Evolutionary conservation across 2,888 invertebrate genomes (phyloP), one percentile per base, ranked within the genome.

Genomic region (Crossocerus cetratus): DNA sequence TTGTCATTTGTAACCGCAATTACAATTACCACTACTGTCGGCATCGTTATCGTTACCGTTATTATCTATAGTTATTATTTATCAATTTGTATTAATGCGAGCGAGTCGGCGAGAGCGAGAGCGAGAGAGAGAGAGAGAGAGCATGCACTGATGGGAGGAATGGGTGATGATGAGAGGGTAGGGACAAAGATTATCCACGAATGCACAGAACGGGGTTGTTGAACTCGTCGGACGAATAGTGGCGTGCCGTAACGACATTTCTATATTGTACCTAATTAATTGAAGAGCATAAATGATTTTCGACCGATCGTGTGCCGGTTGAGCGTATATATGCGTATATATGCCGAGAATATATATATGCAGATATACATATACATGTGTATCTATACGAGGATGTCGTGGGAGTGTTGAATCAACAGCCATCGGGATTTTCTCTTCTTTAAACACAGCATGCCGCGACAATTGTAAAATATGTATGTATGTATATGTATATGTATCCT

Each of bases 201-300:
- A 45, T 58, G 72, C 59, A 65, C 66, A 44, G 58, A 20, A 45
- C 11, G 13, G 58, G 22, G 32, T 32, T 32, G 32, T 32, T 32
- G 45, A 55, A 67, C 61, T 53, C 60, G 8, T 59, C 20, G 56
- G 72, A 65, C 55, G 60, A 75, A 59, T 32, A 32, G 32, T 32
- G 32, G 74, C 71, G 68, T 57, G 65, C 62, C 63, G 54, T 65
- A 60, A 55, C 57, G 64, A 75, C 59, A 75, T 64, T 72, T 81
- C 76, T 82, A 83, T 65, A 80, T 83, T 81, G 76, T 81, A 80
- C 70, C 70, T 74, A 74, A 70, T 32, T 74, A 74, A 70, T 32
- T 32, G 32, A 32, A 32, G 32, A 32, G 32, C 32, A 5, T 32
- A 32, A 32, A 32, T 32, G 32, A 32, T 32, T 32, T 32, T 32